These are phyloP conservation scores for Tamandua tetradactyla DNA, from an alignment of 2,797 vertebrate genomes.

Conservation along the genomic window DNA sequence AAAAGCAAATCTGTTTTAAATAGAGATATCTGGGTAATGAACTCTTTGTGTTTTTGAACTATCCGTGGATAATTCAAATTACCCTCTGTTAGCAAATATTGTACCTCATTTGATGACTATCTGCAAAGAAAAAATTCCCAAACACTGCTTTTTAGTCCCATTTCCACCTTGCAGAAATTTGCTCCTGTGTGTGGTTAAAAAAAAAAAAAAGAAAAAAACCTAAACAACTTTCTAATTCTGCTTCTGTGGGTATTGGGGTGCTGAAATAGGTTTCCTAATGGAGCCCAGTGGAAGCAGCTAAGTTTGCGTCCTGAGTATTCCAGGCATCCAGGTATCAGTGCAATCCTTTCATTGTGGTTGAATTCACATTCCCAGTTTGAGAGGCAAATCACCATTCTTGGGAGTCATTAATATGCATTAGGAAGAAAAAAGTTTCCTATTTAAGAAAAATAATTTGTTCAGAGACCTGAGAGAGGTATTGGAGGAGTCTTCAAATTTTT, in stretches of 20 bases:
- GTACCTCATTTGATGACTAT: constrained; percentile 76
- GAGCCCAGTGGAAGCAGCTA: constrained; percentile 26
- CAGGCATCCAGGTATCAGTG: not conserved
- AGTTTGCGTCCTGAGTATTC: not conserved
- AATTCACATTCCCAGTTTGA: not conserved
- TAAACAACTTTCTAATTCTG: constrained; percentile 70
- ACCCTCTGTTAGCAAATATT: constrained; percentile 84
- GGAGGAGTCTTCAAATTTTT: not conserved
- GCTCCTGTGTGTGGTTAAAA: constrained; percentile 42
- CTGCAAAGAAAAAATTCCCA: constrained; percentile 65
- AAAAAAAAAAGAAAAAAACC: constrained; percentile 51
- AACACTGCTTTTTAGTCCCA: constrained; percentile 71
- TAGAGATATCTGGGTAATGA: constrained; percentile 87
- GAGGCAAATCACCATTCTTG: not conserved
- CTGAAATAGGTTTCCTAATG: constrained; percentile 47
- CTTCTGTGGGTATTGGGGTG: not conserved
- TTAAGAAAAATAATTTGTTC: constrained; percentile 24
- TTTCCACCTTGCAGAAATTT: constrained; percentile 66
- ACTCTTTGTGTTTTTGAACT: constrained; percentile 86
- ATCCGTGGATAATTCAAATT: constrained; percentile 83
- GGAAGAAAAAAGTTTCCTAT: constrained; percentile 18
- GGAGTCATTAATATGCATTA: not conserved
- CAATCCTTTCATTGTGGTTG: not conserved
- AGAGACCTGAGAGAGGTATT: not conserved
- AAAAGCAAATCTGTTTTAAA: constrained; percentile 90